Base-by-base conservation (phyloP, 2,797 vertebrate genomes). In the Tolypeutes matacus region DNA sequence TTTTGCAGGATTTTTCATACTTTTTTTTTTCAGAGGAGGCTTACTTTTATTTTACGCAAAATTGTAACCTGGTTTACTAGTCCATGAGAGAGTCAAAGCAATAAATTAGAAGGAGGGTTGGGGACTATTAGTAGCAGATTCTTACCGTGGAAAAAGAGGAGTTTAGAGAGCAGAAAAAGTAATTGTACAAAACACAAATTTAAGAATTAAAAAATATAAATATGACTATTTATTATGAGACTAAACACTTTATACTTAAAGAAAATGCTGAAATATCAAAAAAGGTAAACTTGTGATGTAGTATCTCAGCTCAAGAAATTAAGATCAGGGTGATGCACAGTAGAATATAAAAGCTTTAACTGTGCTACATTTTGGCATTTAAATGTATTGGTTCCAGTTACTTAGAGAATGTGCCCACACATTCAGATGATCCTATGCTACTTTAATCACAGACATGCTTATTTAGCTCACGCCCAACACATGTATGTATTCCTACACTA, bases 341-440 rank as follows among this genome's bases (percentile, higher is more conserved):
- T 53, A 78, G 69, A 93, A 93, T 82, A 62, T 39, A 84, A 88
- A 81, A 49, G 20, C 80, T 70, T 73, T 94, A 49, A 13, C 36
- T 25, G 9, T 42, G 21, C 14, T n/a, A 73, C 77, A 77, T 51
- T 83, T 82, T 72, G 60, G 25, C n/a, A 78, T 90, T 83, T 90
- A 72, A 81, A 39, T 56, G 21, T 81, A 49, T 36, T 86, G 69
- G 18, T 9, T n/a, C 86, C 69, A 58, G 53, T 64, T 72, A 77
- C 25, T 86, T 65, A 65, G 25, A 64, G 31, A 82, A 86, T 29
- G 9, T 62, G 65, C 25, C 5, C 64, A 39, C 67, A 80, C 25
- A 69, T 8, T 31, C 49, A 62, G 73, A 64, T 14, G 39, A 60
- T 70, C 3, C 4, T 29, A 31, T 10, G 1, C 34, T 64, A 51